These are phyloP conservation scores for Cecidostiba fungosa DNA, from an alignment of 2,888 invertebrate genomes.

Conservation along the genomic window DNA sequence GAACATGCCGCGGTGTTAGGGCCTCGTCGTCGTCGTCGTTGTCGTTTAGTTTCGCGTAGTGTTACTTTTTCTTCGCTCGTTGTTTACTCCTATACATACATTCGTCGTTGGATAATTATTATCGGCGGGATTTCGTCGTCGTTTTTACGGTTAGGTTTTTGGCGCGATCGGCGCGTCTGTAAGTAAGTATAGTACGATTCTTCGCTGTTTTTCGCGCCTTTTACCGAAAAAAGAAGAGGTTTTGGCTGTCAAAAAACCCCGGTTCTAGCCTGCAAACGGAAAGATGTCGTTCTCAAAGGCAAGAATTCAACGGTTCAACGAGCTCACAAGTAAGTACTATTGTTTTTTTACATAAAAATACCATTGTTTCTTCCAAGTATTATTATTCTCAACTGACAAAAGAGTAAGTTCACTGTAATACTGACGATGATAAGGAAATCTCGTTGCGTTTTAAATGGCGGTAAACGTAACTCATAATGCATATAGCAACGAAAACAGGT, in stretches of 20 bases:
- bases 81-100: background rate
- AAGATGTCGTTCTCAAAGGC: conserved; percentile 83
- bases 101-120: background rate
- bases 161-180: background rate
- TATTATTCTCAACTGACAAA: background rate
- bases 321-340: conserved; percentile 80
- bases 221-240: background rate
- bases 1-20: conserved; percentile 42
- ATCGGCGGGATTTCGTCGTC: background rate
- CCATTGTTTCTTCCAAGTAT: background rate
- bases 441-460: background rate
- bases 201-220: background rate
- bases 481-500: background rate
- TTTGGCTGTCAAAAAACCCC: background rate
- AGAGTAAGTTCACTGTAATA: background rate
- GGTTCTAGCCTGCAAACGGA: background rate
- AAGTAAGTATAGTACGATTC: background rate
- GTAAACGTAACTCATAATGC: background rate
- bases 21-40: background rate
- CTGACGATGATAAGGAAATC: background rate
- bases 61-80: background rate
- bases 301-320: conserved; percentile 82
- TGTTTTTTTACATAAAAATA: background rate
- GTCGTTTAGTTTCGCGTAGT: background rate
- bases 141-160: background rate